phyloP scores from a whole-genome alignment of 2,797 vertebrate species.

The Lophotriccus pileatus region DNA sequence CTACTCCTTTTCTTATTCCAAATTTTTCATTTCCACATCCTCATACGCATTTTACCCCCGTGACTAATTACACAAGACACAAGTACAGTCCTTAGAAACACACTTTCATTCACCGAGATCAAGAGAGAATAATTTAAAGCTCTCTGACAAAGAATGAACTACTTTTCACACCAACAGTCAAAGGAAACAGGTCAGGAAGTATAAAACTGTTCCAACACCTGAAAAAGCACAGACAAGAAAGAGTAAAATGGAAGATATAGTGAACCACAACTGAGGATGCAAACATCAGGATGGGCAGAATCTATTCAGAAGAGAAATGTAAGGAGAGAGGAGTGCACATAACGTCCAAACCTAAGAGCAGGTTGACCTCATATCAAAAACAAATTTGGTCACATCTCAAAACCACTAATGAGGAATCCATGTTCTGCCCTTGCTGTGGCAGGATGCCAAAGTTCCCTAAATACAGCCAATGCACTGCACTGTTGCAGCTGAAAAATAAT shows the following conservation, averaged over 20 bases:
- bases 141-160: background rate
- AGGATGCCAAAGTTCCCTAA: background rate
- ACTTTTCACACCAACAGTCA: background rate
- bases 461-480: background rate
- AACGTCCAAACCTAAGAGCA: background rate
- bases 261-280: background rate
- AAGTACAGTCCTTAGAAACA: background rate
- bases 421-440: background rate
- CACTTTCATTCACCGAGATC: background rate
- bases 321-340: background rate
- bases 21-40: background rate
- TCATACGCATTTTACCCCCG: background rate
- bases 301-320: background rate
- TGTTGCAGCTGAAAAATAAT: background rate
- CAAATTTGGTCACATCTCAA: background rate
- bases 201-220: background rate
- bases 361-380: background rate
- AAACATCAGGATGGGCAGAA: background rate
- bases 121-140: background rate
- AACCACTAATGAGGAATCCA: background rate
- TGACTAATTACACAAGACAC: background rate
- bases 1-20: background rate
- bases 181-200: background rate
- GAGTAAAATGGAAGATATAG: background rate
- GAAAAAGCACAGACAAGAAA: background rate